These are phyloP conservation scores for Neotoma lepida DNA, from an alignment of 2,113 vertebrate genomes.

Conservation along the genomic window DNA sequence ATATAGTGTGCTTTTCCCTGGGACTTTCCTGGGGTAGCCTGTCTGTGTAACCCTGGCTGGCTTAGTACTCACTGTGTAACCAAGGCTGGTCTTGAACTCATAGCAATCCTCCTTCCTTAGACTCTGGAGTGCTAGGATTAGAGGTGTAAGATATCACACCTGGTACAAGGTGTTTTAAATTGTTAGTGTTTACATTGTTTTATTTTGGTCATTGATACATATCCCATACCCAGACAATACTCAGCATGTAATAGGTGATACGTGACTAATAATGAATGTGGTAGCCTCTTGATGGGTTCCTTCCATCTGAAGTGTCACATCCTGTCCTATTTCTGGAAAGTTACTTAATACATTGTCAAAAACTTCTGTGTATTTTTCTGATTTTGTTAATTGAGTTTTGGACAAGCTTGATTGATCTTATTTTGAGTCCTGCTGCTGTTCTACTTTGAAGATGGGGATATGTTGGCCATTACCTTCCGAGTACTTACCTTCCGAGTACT, in stretches of 20 bases:
- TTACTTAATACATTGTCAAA: not conserved
- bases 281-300: not conserved
- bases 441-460: not conserved
- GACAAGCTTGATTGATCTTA: not conserved
- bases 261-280: not conserved
- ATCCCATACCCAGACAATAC: not conserved
- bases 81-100: not conserved
- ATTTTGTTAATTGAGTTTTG: not conserved
- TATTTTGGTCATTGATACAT: not conserved
- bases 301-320: not conserved
- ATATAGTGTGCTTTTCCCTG: not conserved
- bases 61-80: not conserved
- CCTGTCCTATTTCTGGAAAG: not conserved
- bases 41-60: not conserved
- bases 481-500: not conserved
- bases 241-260: not conserved
- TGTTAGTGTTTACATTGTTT: not conserved
- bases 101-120: not conserved
- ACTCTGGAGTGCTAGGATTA: not conserved
- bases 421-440: conserved; percentile 29
- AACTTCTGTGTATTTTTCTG: not conserved
- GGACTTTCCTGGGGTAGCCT: not conserved
- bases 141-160: not conserved
- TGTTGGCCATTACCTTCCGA: conserved; percentile 8
- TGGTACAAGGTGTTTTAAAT: not conserved